These are phyloP conservation scores for Lateolabrax maculatus DNA, from an alignment of 2,797 vertebrate species.

Conservation along the genomic window DNA sequence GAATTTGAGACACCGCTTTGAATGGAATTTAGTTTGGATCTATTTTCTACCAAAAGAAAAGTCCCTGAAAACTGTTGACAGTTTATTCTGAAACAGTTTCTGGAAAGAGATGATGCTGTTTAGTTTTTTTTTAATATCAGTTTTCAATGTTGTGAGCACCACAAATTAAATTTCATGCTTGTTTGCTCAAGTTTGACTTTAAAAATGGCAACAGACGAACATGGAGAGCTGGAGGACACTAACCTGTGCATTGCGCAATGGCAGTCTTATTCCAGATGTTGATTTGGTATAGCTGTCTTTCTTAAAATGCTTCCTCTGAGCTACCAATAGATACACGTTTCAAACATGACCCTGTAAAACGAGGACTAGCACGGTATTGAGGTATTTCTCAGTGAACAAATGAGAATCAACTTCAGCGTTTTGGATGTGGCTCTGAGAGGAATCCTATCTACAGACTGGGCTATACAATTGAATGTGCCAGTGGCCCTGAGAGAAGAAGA, in stretches of 20 bases:
- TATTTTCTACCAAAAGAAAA: not conserved
- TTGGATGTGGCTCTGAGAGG: conserved; percentile 55
- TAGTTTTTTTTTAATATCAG: not conserved
- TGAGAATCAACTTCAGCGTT: conserved; percentile 62
- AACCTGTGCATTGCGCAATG: conserved; percentile 28
- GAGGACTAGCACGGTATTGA: conserved; percentile 44
- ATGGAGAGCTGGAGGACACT: conserved; percentile 12
- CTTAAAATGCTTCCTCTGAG: conserved; percentile 21
- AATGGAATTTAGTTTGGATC: not conserved
- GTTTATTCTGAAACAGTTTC: too few relatives aligned
- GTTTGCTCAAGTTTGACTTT: conserved; percentile 1
- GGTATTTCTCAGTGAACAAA: conserved; percentile 67
- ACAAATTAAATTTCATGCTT: not conserved
- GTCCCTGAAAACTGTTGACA: not conserved
- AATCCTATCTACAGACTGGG: conserved; percentile 58
- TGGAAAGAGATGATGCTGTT: conserved; percentile 2
- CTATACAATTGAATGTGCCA: conserved; percentile 71
- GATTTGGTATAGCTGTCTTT: conserved; percentile 22
- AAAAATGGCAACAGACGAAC: conserved; percentile 19
- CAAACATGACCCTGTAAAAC: too few relatives aligned
- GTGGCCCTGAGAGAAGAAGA: conserved; percentile 75
- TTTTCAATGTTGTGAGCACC: not conserved
- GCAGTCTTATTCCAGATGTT: conserved; percentile 21
- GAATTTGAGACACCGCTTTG: not conserved
- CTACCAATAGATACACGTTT: conserved; percentile 27